Percentiles rank a stretch among this genome's conserved stretches.
phyloP scores from a whole-genome alignment of 2,113 vertebrate genomes.

The Acrocephalus kingi region DNA sequence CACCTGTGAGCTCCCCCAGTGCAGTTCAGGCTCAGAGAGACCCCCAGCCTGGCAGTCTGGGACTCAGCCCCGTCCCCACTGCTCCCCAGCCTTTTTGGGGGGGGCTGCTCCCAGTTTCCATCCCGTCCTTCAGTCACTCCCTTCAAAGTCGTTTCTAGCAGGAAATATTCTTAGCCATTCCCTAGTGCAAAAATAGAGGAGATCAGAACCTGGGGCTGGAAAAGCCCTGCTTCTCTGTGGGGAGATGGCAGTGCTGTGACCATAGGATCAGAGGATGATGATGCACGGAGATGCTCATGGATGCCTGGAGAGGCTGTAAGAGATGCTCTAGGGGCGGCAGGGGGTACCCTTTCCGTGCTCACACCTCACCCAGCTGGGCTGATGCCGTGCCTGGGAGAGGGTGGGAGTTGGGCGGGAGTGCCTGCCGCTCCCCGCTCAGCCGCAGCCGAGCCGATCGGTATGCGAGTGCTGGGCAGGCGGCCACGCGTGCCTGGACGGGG shows the following conservation, averaged over 20 bases:
- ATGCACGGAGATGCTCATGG: neutral
- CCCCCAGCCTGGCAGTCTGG: neutral
- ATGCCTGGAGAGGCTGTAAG: neutral
- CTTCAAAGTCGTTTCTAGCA: neutral
- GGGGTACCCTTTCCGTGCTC: neutral
- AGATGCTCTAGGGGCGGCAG: neutral
- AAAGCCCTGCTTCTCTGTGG: neutral
- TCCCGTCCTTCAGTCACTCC: neutral
- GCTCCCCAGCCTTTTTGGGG: neutral
- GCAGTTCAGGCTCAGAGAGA: neutral
- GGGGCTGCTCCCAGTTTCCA: neutral
- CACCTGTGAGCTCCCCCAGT: neutral
- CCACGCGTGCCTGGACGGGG: neutral
- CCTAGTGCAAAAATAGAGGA: neutral
- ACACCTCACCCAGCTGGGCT: neutral
- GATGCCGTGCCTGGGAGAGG: neutral
- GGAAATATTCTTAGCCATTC: neutral
- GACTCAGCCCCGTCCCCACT: neutral
- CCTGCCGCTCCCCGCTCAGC: neutral
- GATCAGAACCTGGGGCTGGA: neutral
- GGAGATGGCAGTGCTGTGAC: neutral
- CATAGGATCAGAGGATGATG: neutral
- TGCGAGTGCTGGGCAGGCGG: slow-evolving; percentile 46
- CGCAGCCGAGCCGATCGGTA: neutral
- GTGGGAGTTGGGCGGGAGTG: neutral